Base-by-base conservation (phyloP, 2,797 vertebrate genomes). In the Hypotaenidia okinawae region DNA sequence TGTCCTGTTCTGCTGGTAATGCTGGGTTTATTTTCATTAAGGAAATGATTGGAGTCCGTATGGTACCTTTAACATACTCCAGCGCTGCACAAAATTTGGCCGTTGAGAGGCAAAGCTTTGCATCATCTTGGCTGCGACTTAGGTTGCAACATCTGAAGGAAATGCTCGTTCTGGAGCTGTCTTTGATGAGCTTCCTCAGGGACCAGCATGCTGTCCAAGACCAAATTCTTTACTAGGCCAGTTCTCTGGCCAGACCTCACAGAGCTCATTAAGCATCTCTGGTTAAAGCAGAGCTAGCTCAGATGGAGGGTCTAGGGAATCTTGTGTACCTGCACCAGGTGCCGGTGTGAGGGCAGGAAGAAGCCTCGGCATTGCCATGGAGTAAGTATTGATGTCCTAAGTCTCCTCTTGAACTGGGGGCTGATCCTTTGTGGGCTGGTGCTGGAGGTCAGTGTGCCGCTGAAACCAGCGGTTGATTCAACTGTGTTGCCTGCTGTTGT, bases 261-360 rank as follows among this genome's bases (percentile, higher is more conserved):
- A 15, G 64, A 51, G 24, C 41, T 62, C 49, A 21, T 45, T 3
- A 58, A 87, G 22, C 18, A 11, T 55, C 47, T 79, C 55, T 45
- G 43, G 22, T 79, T 80, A 11, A 19, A 69, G 74, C 55, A 72
- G 62, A 84, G 67, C 59, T 76, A 3, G 1, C 21, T 58, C 69
- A 32, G 19, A 14, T 7, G 21, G 55, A 61, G 78, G 54, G 23
- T 33, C 39, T 74, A 0, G 0, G 52, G 24, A 39, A 3, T 39
- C 24, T 47, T 59, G 43, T n/a, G 25, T 54, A 33, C 57, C 16
- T 3, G 11, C 28, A 63, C 19, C 8, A 57, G 49, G 43, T 24
- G n/a, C 18, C 1, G 4, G 47, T 32, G 6, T 28, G 69, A 49
- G 45, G 77, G 52, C 64, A 61, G 49, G 18, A 25, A 30, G 66